Evolutionary conservation across 2,113 vertebrate species (phyloP).

Genomic region (Neotoma lepida): DNA sequence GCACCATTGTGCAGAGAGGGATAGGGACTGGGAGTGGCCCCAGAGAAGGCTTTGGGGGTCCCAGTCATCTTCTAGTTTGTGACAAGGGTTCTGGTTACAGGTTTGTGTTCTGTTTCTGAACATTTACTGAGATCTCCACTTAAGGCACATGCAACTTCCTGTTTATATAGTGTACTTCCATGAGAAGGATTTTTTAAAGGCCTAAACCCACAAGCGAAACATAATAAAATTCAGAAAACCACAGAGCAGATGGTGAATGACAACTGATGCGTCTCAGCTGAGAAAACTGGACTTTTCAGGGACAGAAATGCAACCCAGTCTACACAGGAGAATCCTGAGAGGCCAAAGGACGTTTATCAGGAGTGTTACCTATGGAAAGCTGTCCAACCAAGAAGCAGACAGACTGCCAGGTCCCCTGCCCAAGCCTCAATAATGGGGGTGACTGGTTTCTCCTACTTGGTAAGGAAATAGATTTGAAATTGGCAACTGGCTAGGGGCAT

Average conservation of each 20-base stretch:
- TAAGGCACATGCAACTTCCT: background rate
- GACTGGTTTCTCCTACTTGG: background rate
- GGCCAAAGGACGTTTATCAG: background rate
- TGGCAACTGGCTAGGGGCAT: background rate
- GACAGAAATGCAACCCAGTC: slow-evolving; percentile 33
- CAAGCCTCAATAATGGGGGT: background rate
- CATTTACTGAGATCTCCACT: background rate
- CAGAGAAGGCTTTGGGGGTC: background rate
- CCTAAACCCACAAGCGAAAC: slow-evolving; percentile 24
- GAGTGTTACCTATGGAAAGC: background rate
- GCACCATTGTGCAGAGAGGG: background rate
- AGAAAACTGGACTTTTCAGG: slow-evolving; percentile 40
- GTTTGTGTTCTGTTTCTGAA: background rate
- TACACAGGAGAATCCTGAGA: background rate
- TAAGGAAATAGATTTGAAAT: background rate
- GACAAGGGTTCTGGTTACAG: background rate
- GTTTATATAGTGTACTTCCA: background rate
- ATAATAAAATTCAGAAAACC: slow-evolving; percentile 49
- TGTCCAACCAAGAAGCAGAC: background rate
- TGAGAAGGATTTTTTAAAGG: slow-evolving; percentile 41
- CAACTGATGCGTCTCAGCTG: slow-evolving; percentile 40
- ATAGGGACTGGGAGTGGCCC: background rate
- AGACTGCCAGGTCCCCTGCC: background rate
- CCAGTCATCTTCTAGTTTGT: background rate
- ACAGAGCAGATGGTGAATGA: slow-evolving; percentile 52